A percentile compares a stretch with the other conserved stretches of the same genome.
Conservation (phyloP, 2,797 vertebrate species). For the Cynodonichthys magdalenae region DNA sequence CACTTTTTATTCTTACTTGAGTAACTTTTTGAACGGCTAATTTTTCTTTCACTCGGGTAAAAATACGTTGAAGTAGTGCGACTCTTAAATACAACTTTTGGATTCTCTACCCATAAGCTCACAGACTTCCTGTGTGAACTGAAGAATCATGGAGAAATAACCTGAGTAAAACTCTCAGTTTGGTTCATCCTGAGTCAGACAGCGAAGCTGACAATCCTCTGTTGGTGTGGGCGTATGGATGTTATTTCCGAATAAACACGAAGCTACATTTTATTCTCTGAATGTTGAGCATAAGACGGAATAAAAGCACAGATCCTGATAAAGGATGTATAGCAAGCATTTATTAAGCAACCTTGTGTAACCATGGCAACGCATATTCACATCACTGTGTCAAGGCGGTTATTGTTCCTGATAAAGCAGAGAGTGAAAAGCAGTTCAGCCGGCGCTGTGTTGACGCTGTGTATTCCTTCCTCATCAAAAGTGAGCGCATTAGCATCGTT, state of each 20-base stretch:
- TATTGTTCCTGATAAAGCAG: constrained; percentile 24
- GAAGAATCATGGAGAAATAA: background rate
- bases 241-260: constrained; percentile 4
- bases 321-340: constrained; percentile 13
- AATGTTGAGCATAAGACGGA: constrained; percentile 6
- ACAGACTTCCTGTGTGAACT: background rate
- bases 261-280: constrained; percentile 9
- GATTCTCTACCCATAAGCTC: background rate
- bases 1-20: no score
- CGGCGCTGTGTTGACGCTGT: constrained; percentile 12
- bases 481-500: background rate
- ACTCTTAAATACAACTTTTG: no score
- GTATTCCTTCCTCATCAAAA: constrained; percentile 9
- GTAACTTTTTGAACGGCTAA: no score
- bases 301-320: constrained; percentile 10
- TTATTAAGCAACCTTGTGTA: constrained; percentile 15
- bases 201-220: background rate
- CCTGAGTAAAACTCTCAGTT: constrained; percentile 4
- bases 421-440: constrained; percentile 8
- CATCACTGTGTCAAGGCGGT: constrained; percentile 10
- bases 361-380: constrained; percentile 24
- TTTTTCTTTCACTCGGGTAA: no score
- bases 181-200: background rate
- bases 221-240: background rate
- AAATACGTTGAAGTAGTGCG: no score